These are phyloP conservation scores for Andrena flavipes DNA, from an alignment of 2,888 invertebrate genomes.

Conservation along the genomic window DNA sequence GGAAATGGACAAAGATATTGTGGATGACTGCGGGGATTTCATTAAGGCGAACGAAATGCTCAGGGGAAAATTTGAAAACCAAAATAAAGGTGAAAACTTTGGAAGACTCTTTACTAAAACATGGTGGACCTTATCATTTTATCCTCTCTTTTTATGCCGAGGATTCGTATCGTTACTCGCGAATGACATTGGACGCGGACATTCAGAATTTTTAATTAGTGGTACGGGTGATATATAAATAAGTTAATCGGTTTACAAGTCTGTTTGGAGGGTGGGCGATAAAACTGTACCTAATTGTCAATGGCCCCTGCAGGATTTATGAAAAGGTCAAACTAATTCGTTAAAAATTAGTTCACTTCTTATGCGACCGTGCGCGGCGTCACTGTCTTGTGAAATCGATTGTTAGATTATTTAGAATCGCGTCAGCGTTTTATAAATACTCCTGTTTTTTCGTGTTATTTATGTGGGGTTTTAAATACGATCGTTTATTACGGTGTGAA, in stretches of 20 bases:
- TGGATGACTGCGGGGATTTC: slow-evolving; percentile 69
- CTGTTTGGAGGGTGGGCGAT: neutral
- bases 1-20: slow-evolving; percentile 28
- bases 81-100: slow-evolving; percentile 72
- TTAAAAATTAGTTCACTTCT: neutral
- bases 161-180: neutral
- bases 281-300: neutral
- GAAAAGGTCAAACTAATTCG: neutral
- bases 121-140: slow-evolving; percentile 16
- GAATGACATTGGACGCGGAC: slow-evolving; percentile 28
- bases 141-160: neutral
- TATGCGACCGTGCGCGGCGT: too few species aligned
- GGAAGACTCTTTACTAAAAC: slow-evolving; percentile 12
- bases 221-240: slow-evolving; percentile 34
- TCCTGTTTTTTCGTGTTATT: neutral
- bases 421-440: slow-evolving; percentile 3
- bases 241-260: slow-evolving; percentile 23
- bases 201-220: slow-evolving; percentile 60
- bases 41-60: slow-evolving; percentile 74
- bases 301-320: neutral
- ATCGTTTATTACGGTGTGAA: neutral
- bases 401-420: neutral
- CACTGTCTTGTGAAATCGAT: neutral
- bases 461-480: neutral
- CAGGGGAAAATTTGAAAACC: slow-evolving; percentile 68